Evolutionary conservation across 2,888 invertebrate species (phyloP), one percentile per base, ranked within the genome.

Genomic region (Hedychridium roseum): DNA sequence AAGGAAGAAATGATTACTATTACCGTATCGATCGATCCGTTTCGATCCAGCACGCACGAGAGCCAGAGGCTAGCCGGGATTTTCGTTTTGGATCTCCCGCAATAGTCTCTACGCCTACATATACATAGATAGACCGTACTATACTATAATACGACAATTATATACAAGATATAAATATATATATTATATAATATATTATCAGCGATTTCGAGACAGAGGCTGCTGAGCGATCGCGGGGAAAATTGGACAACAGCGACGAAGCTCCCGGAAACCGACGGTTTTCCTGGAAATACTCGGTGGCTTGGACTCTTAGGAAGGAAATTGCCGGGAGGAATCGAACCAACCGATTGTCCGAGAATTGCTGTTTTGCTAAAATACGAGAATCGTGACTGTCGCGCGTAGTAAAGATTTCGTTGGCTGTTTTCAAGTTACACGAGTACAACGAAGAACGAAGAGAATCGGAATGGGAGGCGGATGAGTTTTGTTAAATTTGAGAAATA

Each of bases 61-160:
- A n/a, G n/a, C n/a, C n/a, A 42, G 21, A 49, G 20, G 47, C 40
- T 47, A 31, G 30, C 27, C 37, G 43, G 40, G 43, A 35, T 56
- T 53, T n/a, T 49, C 50, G 43, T 26, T 38, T 26, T 35, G 11
- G 9, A 26, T 38, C 48, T 68, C 68, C 69, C 68, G 68, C 68
- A 67, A 66, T 66, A 69, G 68, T 71, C 68, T 69, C 64, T 66
- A 67, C 64, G 72, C 73, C 71, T 73, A 73, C 58, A 64, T 54
- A 71, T 57, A 65, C 66, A 70, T 74, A 73, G 70, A 73, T 74
- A 73, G 71, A 70, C 62, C 66, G 65, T 71, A 68, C 64, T 71
- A 70, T 64, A 66, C 60, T 67, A 60, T 60, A 63, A 65, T 60
- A 59, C 63, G 66, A 68, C 63, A 60, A 69, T 68, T 70, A 66